A percentile compares a stretch with the other conserved stretches of the same genome.
Conservation (phyloP, 2,888 invertebrate species). For the Caradrina kadenii region DNA sequence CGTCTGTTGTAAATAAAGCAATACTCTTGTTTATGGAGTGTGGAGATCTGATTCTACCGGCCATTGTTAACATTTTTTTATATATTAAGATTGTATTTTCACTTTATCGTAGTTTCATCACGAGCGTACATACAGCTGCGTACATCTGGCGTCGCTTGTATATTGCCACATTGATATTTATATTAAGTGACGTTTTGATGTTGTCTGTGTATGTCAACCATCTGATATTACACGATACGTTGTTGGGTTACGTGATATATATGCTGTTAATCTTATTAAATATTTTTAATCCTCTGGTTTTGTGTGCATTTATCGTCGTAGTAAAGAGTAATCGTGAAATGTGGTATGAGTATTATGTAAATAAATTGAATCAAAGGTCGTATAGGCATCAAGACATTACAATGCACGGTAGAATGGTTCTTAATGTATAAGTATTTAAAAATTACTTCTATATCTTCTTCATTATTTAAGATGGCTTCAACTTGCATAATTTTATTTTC, state of each 20-base stretch:
- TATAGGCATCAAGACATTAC: neutral
- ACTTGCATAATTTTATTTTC: no score
- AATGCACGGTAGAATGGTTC: neutral
- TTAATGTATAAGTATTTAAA: neutral
- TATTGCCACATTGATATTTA: slow-evolving; percentile 20
- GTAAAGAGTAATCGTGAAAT: slow-evolving; percentile 1
- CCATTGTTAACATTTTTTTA: neutral
- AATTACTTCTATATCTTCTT: no score
- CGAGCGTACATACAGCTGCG: neutral
- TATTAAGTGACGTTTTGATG: slow-evolving; percentile 14
- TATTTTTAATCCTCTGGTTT: neutral
- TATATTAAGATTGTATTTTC: slow-evolving; percentile 3
- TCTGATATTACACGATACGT: neutral
- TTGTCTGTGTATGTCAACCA: neutral
- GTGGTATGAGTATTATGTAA: neutral
- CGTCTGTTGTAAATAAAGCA: neutral
- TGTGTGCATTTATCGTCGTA: neutral
- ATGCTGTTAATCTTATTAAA: neutral
- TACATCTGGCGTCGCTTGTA: slow-evolving; percentile 18
- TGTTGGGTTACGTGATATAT: neutral
- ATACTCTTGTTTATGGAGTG: neutral
- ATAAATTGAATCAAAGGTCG: neutral
- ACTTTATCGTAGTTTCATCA: neutral
- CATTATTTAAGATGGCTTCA: no score
- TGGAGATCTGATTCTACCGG: neutral